phyloP scores from a whole-genome alignment of 2,888 invertebrate species.

The Tachina lurida region DNA sequence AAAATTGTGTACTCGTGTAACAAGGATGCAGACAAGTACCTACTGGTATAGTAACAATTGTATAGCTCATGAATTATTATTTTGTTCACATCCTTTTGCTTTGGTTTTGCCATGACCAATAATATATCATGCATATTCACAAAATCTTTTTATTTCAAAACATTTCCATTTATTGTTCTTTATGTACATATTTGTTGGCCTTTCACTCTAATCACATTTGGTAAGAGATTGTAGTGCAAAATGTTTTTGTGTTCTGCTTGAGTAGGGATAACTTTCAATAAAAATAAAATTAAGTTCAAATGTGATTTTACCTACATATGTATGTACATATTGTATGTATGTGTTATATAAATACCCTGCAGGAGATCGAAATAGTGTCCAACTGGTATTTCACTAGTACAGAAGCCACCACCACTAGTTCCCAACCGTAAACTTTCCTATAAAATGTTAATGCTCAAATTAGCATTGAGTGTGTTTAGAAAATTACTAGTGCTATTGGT shows the following conservation, averaged over 20 bases:
- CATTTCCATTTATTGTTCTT: slow-evolving; percentile 22
- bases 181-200: slow-evolving; percentile 26
- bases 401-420: no score
- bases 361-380: no score
- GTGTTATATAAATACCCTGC: background rate
- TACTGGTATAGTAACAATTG: slow-evolving; percentile 46
- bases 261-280: slow-evolving; percentile 63
- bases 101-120: slow-evolving; percentile 45
- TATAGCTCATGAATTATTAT: slow-evolving; percentile 62
- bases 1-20: background rate
- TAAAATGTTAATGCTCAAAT: no score
- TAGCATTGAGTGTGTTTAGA: no score
- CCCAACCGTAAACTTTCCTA: no score
- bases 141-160: slow-evolving; percentile 25
- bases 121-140: slow-evolving; percentile 45
- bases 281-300: slow-evolving; percentile 17
- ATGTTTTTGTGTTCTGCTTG: slow-evolving; percentile 59
- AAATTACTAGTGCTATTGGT: no score
- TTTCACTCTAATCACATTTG: slow-evolving; percentile 52
- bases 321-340: slow-evolving; percentile 1
- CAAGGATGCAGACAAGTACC: slow-evolving; percentile 1
- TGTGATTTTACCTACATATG: background rate
- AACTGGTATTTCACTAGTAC: no score
- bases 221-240: slow-evolving; percentile 48
- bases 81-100: slow-evolving; percentile 45